Evolutionary conservation across 2,888 invertebrate genomes (phyloP).

Genomic region (Glaucopsyche alexis): DNA sequence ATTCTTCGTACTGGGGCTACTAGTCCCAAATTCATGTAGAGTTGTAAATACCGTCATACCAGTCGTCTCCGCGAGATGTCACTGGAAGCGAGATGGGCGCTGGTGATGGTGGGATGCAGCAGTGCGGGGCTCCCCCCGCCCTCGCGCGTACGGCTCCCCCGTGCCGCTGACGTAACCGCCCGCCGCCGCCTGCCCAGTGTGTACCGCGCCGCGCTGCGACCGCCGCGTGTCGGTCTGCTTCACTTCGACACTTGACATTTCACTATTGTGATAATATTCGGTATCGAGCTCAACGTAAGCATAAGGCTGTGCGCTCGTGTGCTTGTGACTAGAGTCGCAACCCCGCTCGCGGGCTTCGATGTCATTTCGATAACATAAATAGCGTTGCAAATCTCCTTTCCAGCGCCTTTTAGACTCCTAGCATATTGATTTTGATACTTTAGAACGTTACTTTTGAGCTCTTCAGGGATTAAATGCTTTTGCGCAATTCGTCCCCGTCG

Average conservation of each 20-base stretch:
- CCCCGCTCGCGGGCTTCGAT: slow-evolving; percentile 67
- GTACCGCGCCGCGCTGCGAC: slow-evolving; percentile 74
- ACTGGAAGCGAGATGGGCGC: slow-evolving; percentile 69
- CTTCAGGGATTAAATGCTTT: slow-evolving; percentile 21
- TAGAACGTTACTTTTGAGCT: slow-evolving; percentile 28
- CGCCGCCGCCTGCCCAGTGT: slow-evolving; percentile 77
- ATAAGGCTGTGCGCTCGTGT: slow-evolving; percentile 55
- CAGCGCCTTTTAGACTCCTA: slow-evolving; percentile 44
- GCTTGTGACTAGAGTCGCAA: slow-evolving; percentile 52
- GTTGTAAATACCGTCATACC: slow-evolving; percentile 30
- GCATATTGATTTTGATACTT: slow-evolving; percentile 40
- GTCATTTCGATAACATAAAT: slow-evolving; percentile 65
- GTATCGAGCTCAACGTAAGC: slow-evolving; percentile 57
- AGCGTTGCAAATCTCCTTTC: slow-evolving; percentile 61
- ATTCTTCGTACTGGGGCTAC: too few species aligned
- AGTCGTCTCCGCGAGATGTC: slow-evolving; percentile 56
- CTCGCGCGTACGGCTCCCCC: slow-evolving; percentile 48
- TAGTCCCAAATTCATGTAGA: neutral
- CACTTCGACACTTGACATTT: slow-evolving; percentile 71
- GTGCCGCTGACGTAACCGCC: slow-evolving; percentile 76
- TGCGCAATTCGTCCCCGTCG: slow-evolving; percentile 7
- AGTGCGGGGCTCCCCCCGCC: slow-evolving; percentile 58
- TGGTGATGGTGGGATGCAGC: slow-evolving; percentile 72
- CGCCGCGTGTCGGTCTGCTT: slow-evolving; percentile 62
- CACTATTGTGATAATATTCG: slow-evolving; percentile 61